Conservation (phyloP, 2,113 vertebrate species). For the Actenoides hombroni region DNA sequence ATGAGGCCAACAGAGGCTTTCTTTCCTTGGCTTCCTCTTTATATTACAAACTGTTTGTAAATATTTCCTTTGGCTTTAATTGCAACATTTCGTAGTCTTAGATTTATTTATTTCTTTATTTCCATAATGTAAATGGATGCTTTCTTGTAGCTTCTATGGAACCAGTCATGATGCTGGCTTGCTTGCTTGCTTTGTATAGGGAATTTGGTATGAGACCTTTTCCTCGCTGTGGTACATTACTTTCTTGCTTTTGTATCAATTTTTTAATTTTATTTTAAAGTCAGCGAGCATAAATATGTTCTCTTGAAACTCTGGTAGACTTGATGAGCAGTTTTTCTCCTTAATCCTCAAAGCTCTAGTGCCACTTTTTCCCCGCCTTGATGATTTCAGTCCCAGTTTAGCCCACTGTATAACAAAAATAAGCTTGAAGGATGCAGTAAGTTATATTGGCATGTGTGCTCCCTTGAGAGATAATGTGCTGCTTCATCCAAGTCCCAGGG, state of each 20-base stretch:
- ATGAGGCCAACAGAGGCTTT: neutral
- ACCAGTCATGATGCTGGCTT: neutral
- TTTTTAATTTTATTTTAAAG: neutral
- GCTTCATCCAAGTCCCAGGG: slow-evolving; percentile 32
- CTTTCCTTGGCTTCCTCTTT: neutral
- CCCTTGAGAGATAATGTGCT: neutral
- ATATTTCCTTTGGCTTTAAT: slow-evolving; percentile 46
- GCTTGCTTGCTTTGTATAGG: neutral
- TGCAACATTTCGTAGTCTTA: neutral
- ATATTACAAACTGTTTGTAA: slow-evolving; percentile 9
- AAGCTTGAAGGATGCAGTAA: neutral
- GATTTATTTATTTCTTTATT: neutral
- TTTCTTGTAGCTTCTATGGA: slow-evolving; percentile 7
- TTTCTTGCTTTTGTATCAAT: neutral
- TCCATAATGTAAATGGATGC: neutral
- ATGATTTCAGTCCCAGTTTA: neutral
- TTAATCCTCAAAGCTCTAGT: neutral
- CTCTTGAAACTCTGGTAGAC: neutral
- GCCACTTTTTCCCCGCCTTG: neutral
- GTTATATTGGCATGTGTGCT: neutral
- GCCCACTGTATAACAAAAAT: neutral
- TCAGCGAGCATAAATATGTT: neutral
- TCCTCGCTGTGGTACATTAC: neutral
- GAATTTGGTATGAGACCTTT: neutral
- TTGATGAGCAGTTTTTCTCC: neutral